phyloP scores from a whole-genome alignment of 1,140 invertebrate genomes.

The Microvelia longipes region DNA sequence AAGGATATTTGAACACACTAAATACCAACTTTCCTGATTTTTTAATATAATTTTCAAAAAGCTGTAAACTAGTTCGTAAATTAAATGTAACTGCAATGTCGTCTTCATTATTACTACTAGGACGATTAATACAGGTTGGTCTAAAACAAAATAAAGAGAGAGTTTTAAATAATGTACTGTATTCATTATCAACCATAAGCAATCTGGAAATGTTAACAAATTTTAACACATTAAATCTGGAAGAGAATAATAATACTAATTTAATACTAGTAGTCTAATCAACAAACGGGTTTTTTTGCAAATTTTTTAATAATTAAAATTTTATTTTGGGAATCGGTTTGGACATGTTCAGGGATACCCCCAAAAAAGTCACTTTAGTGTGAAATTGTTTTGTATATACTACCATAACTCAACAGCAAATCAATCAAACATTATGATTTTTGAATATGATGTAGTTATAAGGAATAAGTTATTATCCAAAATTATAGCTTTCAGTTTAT shows the following conservation, averaged over 20 bases:
- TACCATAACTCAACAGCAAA: no score
- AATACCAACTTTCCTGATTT: conserved; percentile 9
- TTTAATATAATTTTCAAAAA: conserved; percentile 9
- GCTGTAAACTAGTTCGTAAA: conserved; percentile 3
- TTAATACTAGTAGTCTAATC: no score
- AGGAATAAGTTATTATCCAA: no score
- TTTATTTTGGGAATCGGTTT: no score
- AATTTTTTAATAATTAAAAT: no score
- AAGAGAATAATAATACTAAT: background rate
- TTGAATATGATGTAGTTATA: no score
- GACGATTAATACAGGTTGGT: background rate
- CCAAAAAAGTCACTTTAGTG: no score
- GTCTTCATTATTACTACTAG: background rate
- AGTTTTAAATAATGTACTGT: background rate
- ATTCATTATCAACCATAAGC: background rate
- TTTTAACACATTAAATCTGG: background rate
- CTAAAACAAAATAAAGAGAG: background rate
- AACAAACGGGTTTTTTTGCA: no score
- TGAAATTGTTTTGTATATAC: no score
- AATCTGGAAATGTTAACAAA: background rate
- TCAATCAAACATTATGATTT: no score
- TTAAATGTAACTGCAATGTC: conserved; percentile 1
- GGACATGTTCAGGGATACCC: no score
- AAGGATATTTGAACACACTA: background rate
- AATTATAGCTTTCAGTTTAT: no score